phyloP scores from a whole-genome alignment of 2,113 vertebrate species.

The Micronycteris hirsuta region DNA sequence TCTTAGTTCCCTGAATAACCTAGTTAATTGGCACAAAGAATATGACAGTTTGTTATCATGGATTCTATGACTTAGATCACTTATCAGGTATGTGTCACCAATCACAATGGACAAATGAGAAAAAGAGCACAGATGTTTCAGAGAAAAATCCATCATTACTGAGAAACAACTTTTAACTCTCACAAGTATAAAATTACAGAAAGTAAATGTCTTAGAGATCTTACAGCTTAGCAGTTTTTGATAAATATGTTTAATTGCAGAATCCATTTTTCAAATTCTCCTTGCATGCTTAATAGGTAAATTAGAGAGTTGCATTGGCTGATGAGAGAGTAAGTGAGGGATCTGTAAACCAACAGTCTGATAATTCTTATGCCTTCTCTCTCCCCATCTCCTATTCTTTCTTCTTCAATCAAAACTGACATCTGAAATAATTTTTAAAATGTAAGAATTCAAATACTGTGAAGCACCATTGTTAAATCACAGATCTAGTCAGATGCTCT shows the following conservation, averaged over 20 bases:
- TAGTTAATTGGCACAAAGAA: conserved; percentile 42
- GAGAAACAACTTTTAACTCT: neutral
- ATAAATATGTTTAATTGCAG: neutral
- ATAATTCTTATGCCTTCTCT: neutral
- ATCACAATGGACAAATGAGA: neutral
- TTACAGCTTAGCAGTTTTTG: neutral
- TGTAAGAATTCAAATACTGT: neutral
- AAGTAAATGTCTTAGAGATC: neutral
- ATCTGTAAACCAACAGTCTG: neutral
- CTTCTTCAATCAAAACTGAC: neutral
- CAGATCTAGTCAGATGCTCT: neutral
- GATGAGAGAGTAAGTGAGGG: neutral
- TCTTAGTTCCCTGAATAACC: conserved; percentile 28
- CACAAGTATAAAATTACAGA: neutral
- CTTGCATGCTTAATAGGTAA: neutral
- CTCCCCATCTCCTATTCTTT: neutral
- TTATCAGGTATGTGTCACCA: conserved; percentile 29
- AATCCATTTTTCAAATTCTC: neutral
- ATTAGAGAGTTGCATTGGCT: neutral
- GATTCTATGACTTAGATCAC: neutral
- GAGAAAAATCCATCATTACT: neutral
- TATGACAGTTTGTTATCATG: conserved; percentile 34
- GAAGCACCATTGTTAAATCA: neutral
- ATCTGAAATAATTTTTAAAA: neutral
- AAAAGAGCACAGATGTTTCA: neutral